A percentile compares a stretch with the other conserved stretches of the same genome.
Conservation (phyloP, 2,888 invertebrate genomes). For the Fabriciana adippe region DNA sequence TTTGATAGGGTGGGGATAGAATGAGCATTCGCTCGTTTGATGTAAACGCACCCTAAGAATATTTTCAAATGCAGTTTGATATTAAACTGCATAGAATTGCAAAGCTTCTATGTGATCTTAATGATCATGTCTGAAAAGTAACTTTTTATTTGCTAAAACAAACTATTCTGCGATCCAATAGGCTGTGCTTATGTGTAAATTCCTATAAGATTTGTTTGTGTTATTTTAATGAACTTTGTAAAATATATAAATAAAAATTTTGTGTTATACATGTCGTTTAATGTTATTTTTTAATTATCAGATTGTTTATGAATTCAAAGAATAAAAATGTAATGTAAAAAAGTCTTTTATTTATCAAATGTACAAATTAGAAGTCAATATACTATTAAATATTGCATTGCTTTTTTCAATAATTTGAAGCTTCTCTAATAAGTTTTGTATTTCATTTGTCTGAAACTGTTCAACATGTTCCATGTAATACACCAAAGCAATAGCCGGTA, state of each 20-base stretch:
- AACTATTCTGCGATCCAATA: constrained; percentile 79
- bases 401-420: constrained; percentile 54
- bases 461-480: constrained; percentile 67
- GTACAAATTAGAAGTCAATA: constrained; percentile 69
- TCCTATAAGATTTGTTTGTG: constrained; percentile 57
- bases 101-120: background rate
- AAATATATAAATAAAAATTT: constrained; percentile 54
- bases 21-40: no score
- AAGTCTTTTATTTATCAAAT: constrained; percentile 48
- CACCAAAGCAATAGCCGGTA: constrained; percentile 58
- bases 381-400: constrained; percentile 45
- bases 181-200: constrained; percentile 75
- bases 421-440: constrained; percentile 58
- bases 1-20: no score
- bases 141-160: constrained; percentile 44
- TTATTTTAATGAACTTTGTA: constrained; percentile 55
- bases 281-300: constrained; percentile 38
- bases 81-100: no score
- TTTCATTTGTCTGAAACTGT: constrained; percentile 57
- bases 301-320: constrained; percentile 36
- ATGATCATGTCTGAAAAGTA: constrained; percentile 5
- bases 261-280: constrained; percentile 48
- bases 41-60: no score
- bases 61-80: no score
- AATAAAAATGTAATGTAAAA: constrained; percentile 32